Conservation (phyloP, 2,888 invertebrate genomes). For the Psylliodes chrysocephalus region DNA sequence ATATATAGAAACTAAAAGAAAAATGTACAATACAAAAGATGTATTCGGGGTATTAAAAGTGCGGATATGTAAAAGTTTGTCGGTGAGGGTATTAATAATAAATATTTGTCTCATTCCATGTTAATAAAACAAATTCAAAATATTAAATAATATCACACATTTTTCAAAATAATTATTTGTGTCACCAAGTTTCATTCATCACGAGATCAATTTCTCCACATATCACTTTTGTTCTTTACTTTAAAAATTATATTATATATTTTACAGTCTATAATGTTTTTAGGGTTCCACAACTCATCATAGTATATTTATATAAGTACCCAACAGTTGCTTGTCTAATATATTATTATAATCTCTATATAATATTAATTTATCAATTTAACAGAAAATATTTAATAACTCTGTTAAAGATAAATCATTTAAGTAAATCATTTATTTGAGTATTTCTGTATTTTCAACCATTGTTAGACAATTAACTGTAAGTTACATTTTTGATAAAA, state of each 20-base stretch:
- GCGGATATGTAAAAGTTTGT: too few species aligned
- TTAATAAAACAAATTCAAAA: conserved; percentile 62
- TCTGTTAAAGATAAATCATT: too few species aligned
- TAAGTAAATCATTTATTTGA: too few species aligned
- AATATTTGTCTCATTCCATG: conserved; percentile 42
- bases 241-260: conserved; percentile 31
- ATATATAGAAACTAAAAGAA: too few species aligned
- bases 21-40: too few species aligned
- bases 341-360: neutral
- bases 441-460: too few species aligned
- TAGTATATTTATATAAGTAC: conserved; percentile 15
- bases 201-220: conserved; percentile 62
- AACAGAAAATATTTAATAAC: too few species aligned
- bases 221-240: conserved; percentile 50
- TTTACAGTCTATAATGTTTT: conserved; percentile 32
- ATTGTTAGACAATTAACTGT: conserved; percentile 13
- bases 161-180: conserved; percentile 60
- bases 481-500: conserved; percentile 16
- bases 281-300: conserved; percentile 33
- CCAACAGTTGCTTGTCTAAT: neutral
- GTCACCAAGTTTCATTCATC: conserved; percentile 60
- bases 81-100: too few species aligned
- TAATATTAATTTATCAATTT: too few species aligned
- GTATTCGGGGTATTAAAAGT: too few species aligned
- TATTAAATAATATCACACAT: conserved; percentile 67